A percentile compares a stretch with the other conserved stretches of the same genome.
Conservation (phyloP, 2,888 invertebrate species). For the Theretra japonica region DNA sequence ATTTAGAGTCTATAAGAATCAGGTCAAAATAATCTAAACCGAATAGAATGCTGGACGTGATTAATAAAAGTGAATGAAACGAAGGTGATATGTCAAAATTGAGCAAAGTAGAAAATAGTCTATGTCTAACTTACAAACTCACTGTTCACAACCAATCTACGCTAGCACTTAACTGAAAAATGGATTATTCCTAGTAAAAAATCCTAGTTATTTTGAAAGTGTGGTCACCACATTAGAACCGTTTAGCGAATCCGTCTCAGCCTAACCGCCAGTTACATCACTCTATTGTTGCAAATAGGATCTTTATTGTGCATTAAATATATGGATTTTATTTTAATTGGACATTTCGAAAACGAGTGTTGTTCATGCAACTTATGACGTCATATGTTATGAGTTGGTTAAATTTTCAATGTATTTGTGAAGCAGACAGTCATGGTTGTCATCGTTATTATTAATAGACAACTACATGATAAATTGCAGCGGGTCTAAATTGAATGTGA, state of each 20-base stretch:
- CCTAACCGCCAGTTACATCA: neutral
- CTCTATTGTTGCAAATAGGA: slow-evolving; percentile 11
- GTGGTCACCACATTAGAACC: neutral
- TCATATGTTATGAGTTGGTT: too few species aligned
- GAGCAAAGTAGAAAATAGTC: too few species aligned
- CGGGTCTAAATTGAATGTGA: neutral
- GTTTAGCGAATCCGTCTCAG: slow-evolving; percentile 3
- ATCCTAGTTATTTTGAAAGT: neutral
- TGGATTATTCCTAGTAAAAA: neutral
- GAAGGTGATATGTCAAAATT: too few species aligned
- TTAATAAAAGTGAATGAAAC: too few species aligned
- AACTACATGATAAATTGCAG: neutral
- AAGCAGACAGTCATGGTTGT: neutral
- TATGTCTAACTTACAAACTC: too few species aligned
- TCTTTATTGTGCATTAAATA: slow-evolving; percentile 4
- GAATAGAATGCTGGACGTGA: too few species aligned
- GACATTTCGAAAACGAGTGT: neutral
- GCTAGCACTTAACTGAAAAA: too few species aligned
- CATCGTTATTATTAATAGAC: too few species aligned
- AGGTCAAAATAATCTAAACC: too few species aligned
- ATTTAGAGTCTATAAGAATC: too few species aligned
- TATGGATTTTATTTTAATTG: slow-evolving; percentile 17
- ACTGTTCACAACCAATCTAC: too few species aligned
- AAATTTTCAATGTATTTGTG: neutral
- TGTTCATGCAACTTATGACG: neutral